Base-by-base conservation (phyloP, 2,888 invertebrate genomes). In the Halictus ligatus region DNA sequence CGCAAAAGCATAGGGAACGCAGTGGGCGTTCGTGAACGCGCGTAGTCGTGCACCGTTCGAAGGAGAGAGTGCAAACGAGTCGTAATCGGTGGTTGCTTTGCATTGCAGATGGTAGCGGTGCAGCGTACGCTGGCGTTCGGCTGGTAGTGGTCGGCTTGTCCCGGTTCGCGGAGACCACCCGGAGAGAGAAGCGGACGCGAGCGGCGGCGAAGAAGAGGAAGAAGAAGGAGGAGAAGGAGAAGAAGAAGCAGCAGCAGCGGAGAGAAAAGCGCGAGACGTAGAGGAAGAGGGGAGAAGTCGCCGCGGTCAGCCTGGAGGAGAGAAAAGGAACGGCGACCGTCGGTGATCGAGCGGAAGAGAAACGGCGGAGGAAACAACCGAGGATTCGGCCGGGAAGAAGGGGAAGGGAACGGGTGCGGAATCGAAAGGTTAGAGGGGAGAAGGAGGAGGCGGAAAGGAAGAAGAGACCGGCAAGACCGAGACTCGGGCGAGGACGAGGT, bases 91-190 rank as follows among this genome's bases (percentile, higher is more conserved):
- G 2, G 72, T 77, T 79, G 25, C 82, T 84, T 85, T 78, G 75
- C 43, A 69, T 90, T 90, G 75, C 90, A 91, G 91, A 90, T 90
- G 90, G 67, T 87, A 85, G 83, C 77, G 86, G 85, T 83, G 74
- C 84, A 88, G 84, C 84, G 82, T 58, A 75, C 73, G 75, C 35
- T 67, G 81, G 48, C 29, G 67, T 80, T 43, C 69, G 72, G 69
- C 81, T 86, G 86, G 86, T 89, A 88, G 88, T 81, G 84, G 76
- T 50, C 58, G 40, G 25, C 5, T 81, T n/a, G 73, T 43, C 60
- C 64, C 60, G 75, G 77, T 40, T 54, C n/a, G 78, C 18, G 74
- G 64, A 82, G 78, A 83, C 69, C 84, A 80, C 58, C 83, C 18
- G 72, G 67, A 21, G 75, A 15, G 15, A 54, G 50, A 29, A 48